Conservation (phyloP, 2,113 vertebrate species). For the Tenrec ecaudatus region DNA sequence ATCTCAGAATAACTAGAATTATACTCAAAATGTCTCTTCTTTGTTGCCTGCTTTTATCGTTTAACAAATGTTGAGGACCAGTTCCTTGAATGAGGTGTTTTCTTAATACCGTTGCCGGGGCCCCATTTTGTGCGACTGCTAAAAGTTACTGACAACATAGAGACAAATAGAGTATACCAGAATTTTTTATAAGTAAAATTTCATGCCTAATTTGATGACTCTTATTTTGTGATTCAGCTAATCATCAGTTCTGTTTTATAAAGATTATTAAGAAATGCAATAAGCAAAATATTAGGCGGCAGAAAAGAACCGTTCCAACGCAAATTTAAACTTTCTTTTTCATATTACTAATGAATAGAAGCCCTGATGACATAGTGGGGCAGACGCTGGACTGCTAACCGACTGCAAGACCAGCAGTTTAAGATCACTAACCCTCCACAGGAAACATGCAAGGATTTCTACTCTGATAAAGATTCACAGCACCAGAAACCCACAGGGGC, state of each 20-base stretch:
- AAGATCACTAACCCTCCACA: too few relatives aligned
- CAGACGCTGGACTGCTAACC: too few relatives aligned
- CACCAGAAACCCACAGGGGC: too few relatives aligned
- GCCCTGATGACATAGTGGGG: too few relatives aligned
- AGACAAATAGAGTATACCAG: background rate
- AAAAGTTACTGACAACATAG: background rate
- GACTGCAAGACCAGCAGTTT: too few relatives aligned
- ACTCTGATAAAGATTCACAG: too few relatives aligned
- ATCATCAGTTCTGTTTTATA: background rate
- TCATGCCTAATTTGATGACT: background rate
- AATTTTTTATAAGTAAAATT: background rate
- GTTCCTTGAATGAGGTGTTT: background rate
- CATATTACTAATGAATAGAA: too few relatives aligned
- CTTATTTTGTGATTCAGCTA: background rate
- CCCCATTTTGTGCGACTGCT: background rate
- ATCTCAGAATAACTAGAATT: background rate
- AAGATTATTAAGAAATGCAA: background rate
- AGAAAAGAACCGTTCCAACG: background rate
- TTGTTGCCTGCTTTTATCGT: background rate
- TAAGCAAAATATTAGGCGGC: slow-evolving; percentile 34
- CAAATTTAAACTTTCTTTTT: background rate
- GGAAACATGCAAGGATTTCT: too few relatives aligned
- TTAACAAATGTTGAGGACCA: background rate
- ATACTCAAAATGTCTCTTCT: background rate
- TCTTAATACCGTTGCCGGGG: background rate